Evolutionary conservation across 2,888 invertebrate species (phyloP), one percentile per base, ranked within the genome.

Genomic region (Argynnis bischoffii): DNA sequence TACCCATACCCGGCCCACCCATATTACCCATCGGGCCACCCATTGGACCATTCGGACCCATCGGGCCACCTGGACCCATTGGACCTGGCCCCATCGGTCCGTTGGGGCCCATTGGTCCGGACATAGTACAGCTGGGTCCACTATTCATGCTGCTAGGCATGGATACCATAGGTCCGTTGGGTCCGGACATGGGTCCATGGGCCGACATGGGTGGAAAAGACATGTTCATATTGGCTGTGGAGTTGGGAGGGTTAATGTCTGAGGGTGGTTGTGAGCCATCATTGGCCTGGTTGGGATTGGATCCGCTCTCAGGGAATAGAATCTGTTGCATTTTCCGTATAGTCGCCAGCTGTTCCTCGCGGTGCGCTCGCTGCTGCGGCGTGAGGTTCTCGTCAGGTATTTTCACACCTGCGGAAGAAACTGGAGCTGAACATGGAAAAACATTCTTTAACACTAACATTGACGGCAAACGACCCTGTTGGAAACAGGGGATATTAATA

Each of bases 311-410:
- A 0, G 98, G 98, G 90, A 98, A 98, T 66, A 99, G 89, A 94
- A 98, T 96, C 85, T 98, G 97, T 78, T 98, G 97, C 95, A 99
- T 97, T 93, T 98, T 98, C 72, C 96, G 92, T 66, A 99, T 94
- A 70, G 97, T 98, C 6, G 98, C 98, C 61, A 99, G 92, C 80
- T 98, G 97, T 81, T 98, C 98, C 88, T 98, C 98, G 70, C 99
- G 94, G 84, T 98, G 98, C 73, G 98, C 97, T 66, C 98, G 94
- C 86, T 99, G 99, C 85, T 99, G 98, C 48, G 99, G 98, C 64
- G 99, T 99, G 78, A 99, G 93, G 89, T 98, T 98, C 90, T 99
- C 99, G 89, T 98, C 98, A 77, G 98, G 98, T 81, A 98, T 97
- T 94, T 98, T 98, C 57, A 98, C 97, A 76, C 96, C 95, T 93